Evolutionary conservation across 1,140 invertebrate genomes (phyloP).

Genomic region (Dendrolimus punctatus): DNA sequence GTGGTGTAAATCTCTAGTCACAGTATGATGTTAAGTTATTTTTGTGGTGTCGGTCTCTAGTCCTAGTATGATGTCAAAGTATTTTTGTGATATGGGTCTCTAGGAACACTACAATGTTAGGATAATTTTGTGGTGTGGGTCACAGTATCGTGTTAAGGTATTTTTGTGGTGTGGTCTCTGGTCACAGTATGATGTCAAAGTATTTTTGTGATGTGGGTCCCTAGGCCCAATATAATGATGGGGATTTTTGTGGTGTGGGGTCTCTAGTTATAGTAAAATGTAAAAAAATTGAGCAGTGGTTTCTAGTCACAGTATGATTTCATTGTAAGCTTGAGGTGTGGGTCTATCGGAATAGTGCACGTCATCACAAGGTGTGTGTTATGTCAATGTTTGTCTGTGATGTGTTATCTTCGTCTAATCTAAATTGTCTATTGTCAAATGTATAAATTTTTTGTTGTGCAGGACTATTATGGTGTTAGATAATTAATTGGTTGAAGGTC

Average conservation of each 20-base stretch:
- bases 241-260: not conserved
- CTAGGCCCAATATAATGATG: not conserved
- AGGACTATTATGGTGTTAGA: too few species aligned
- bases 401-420: not conserved
- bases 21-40: not conserved
- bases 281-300: too few species aligned
- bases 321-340: constrained; percentile 30
- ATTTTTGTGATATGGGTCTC: not conserved
- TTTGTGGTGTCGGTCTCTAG: constrained; percentile 1
- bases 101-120: not conserved
- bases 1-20: not conserved
- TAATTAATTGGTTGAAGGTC: too few species aligned
- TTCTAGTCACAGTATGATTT: too few species aligned
- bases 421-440: too few species aligned
- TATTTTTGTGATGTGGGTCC: constrained; percentile 1
- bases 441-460: too few species aligned
- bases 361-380: not conserved
- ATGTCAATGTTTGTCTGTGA: not conserved
- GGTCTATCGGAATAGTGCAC: not conserved
- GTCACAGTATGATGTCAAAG: not conserved
- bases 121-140: too few species aligned
- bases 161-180: not conserved
- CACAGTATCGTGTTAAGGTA: constrained; percentile 29
- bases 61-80: not conserved
- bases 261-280: not conserved